phyloP scores from a whole-genome alignment of 2,113 vertebrate genomes.

The Dromiciops gliroides region DNA sequence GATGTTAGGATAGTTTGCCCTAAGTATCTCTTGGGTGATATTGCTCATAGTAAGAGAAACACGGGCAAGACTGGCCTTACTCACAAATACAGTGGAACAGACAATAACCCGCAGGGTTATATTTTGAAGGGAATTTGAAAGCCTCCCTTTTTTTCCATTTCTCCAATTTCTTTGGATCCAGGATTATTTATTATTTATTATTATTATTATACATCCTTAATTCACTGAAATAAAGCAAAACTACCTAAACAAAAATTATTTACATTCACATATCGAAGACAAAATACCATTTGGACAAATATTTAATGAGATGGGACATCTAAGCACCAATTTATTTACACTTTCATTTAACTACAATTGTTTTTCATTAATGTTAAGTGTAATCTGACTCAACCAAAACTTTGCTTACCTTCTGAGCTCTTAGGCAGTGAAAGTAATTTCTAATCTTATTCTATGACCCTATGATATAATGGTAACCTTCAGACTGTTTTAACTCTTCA shows the following conservation, averaged over 20 bases:
- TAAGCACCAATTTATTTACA: not conserved
- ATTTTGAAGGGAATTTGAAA: not conserved
- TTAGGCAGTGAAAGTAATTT: not conserved
- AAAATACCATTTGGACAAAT: not conserved
- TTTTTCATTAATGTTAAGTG: not conserved
- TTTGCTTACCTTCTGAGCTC: not conserved
- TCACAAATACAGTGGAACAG: not conserved
- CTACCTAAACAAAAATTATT: not conserved
- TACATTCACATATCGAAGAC: not conserved
- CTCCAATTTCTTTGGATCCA: not conserved
- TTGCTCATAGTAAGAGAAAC: not conserved
- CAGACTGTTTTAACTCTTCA: not conserved
- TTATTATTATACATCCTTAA: not conserved
- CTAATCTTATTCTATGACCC: not conserved
- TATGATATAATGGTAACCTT: not conserved
- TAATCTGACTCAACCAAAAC: not conserved
- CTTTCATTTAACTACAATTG: not conserved
- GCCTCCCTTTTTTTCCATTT: not conserved
- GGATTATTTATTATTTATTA: not conserved
- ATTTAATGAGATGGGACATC: too few species aligned
- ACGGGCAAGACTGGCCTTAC: not conserved
- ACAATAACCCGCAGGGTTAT: not conserved
- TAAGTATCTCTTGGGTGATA: not conserved
- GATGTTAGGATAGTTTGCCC: constrained; percentile 1
- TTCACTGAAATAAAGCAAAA: not conserved